A percentile compares a stretch with the other conserved stretches of the same genome.
phyloP scores from a whole-genome alignment of 2,888 invertebrate species.

The Synanthedon andrenaeformis region DNA sequence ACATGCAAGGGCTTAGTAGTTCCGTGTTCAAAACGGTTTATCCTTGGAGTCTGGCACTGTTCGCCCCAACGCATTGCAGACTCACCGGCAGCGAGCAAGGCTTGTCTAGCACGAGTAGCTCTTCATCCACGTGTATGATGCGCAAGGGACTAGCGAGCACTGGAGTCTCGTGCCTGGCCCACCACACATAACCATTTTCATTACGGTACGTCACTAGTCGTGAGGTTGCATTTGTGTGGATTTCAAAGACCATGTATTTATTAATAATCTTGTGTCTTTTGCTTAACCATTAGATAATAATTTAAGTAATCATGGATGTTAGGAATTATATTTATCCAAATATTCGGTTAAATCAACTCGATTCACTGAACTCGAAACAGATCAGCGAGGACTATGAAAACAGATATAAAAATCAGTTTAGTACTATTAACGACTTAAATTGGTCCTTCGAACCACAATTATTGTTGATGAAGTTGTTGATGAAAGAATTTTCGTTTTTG shows the following conservation, averaged over 20 bases:
- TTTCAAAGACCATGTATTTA: too few relatives aligned
- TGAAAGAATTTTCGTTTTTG: too few relatives aligned
- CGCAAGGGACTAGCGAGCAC: conserved; percentile 84
- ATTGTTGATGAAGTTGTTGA: too few relatives aligned
- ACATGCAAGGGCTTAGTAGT: not conserved
- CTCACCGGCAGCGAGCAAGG: conserved; percentile 90
- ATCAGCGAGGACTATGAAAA: too few relatives aligned
- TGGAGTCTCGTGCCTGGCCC: conserved; percentile 87
- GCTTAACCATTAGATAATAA: too few relatives aligned
- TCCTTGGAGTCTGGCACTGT: conserved; percentile 35
- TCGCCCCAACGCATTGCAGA: conserved; percentile 43
- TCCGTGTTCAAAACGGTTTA: not conserved
- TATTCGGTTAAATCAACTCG: too few relatives aligned
- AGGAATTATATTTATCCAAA: too few relatives aligned
- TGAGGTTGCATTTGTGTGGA: conserved; percentile 1
- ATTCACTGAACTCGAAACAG: too few relatives aligned
- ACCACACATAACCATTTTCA: conserved; percentile 41
- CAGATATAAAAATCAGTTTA: too few relatives aligned
- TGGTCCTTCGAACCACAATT: too few relatives aligned
- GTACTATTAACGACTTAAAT: too few relatives aligned
- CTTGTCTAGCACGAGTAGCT: conserved; percentile 90
- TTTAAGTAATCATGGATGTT: too few relatives aligned
- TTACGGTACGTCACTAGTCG: not conserved
- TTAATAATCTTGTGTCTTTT: not conserved
- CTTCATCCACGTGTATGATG: conserved; percentile 85